phyloP scores from a whole-genome alignment of 2,888 invertebrate genomes.

The Habrosyne pyritoides region DNA sequence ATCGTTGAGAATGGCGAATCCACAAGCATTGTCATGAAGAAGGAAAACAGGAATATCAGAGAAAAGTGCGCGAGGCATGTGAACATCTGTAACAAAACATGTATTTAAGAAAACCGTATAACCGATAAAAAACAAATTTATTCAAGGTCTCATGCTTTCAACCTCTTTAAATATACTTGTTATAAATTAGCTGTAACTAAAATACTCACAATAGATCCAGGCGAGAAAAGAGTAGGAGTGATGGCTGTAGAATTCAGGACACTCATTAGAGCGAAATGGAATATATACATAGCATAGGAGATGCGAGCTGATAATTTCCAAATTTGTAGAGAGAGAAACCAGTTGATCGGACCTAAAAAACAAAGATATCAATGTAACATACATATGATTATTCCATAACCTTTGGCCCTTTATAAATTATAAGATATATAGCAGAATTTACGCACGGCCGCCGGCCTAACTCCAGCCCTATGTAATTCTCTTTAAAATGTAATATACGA shows the following conservation, averaged over 20 bases:
- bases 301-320: conserved; percentile 80
- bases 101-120: neutral
- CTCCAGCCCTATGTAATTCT: no score
- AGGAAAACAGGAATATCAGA: conserved; percentile 26
- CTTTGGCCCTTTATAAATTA: no score
- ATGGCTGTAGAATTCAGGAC: conserved; percentile 35
- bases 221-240: conserved; percentile 37
- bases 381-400: no score
- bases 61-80: conserved; percentile 30
- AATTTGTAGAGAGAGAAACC: conserved; percentile 68
- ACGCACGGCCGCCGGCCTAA: no score
- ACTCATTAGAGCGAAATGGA: conserved; percentile 62
- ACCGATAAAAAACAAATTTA: no score
- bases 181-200: neutral
- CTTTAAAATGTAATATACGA: no score
- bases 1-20: conserved; percentile 40
- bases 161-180: no score
- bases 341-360: conserved; percentile 67
- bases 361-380: neutral
- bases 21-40: conserved; percentile 29
- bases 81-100: conserved; percentile 26
- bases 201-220: conserved; percentile 35
- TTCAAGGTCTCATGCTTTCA: no score
- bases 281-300: conserved; percentile 81
- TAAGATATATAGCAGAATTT: no score